Base-by-base conservation (phyloP, 2,113 vertebrate genomes). In the Myrmophylax atrothorax region DNA sequence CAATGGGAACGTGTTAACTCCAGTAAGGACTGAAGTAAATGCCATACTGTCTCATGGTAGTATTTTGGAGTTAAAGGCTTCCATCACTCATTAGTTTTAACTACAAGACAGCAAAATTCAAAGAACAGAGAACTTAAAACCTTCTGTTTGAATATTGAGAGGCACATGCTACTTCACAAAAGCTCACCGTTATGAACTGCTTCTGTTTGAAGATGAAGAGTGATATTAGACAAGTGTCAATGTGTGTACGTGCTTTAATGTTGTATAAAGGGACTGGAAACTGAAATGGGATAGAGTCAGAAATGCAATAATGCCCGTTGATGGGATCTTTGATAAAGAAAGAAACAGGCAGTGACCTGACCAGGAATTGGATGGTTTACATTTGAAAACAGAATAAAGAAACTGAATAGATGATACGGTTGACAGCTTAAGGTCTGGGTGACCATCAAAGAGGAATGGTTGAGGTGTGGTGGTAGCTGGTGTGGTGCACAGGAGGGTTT, bases 231-330 rank as follows among this genome's bases (percentile, higher is more conserved):
- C 5, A 70, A 50, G 18, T 0, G 1, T 66, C 40, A 16, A 3
- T n/a, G 28, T 42, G 20, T 35, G 5, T 24, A 7, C 1, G 1
- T 49, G 3, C 1, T 35, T 68, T 76, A 80, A 29, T 2, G 1
- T 25, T 69, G 25, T 68, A 24, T 10, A 40, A 74, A 67, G 38
- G 20, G 23, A 19, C 67, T 77, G 46, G 59, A 76, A 93, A 50
- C 19, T 42, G 33, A 73, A 76, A 53, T 22, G 20, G 29, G 7
- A 24, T 50, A 23, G 11, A n/a, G 20, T 60, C 49, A 76, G 40
- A 69, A 84, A 64, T 28, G 15, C 29, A 47, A 14, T 50, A 31
- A 69, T 84, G 29, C 19, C 31, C 46, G 6, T 58, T 88, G 50
- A 67, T 50, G 35, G 35, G 25, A 72, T 28, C 33, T 89, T 78